These are phyloP conservation scores for Entelurus aequoreus DNA, from an alignment of 2,113 vertebrate species.

Conservation along the genomic window DNA sequence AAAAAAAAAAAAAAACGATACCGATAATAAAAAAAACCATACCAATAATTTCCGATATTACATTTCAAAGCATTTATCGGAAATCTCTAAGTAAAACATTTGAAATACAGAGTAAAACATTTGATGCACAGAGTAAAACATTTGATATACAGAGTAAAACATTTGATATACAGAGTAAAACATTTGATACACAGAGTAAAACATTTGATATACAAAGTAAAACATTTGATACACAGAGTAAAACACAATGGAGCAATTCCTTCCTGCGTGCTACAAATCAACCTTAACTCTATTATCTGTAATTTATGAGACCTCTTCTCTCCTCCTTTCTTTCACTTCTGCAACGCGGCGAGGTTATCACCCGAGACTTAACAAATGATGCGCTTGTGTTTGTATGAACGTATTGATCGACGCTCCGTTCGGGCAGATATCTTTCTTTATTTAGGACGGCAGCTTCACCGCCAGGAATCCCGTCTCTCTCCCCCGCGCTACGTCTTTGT, in stretches of 20 bases:
- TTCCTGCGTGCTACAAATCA: conserved; percentile 28
- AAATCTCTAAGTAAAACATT: no score
- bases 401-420: conserved; percentile 87
- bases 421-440: conserved; percentile 78
- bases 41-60: no score
- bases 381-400: conserved; percentile 87
- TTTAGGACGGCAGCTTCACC: conserved; percentile 73
- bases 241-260: conserved; percentile 26
- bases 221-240: conserved; percentile 3
- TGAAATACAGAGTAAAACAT: no score
- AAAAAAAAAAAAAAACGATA: no score
- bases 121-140: no score
- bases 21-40: no score
- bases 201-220: no score
- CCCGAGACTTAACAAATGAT: conserved; percentile 67
- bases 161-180: no score
- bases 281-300: conserved; percentile 38
- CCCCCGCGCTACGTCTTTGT: conserved; percentile 64
- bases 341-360: conserved; percentile 44
- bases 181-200: no score
- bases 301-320: conserved; percentile 46
- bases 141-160: no score
- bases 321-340: conserved; percentile 18
- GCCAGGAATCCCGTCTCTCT: conserved; percentile 70
- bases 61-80: no score